A percentile compares a stretch with the other conserved stretches of the same genome.
phyloP scores from a whole-genome alignment of 2,888 invertebrate genomes.

The Caenorhabditis sp. region DNA sequence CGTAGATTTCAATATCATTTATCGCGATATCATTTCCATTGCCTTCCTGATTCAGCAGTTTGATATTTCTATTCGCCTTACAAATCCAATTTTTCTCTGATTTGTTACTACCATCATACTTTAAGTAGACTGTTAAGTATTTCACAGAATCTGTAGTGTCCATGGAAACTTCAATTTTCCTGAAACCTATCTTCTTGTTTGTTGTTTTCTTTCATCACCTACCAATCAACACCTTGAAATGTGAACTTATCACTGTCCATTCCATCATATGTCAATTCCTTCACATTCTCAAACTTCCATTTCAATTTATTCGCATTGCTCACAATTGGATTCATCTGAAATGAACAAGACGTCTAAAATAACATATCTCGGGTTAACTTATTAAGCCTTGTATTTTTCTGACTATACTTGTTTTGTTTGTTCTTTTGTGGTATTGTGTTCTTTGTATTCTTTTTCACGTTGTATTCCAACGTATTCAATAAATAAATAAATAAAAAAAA shows the following conservation, averaged over 20 bases:
- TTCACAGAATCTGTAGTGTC: not conserved
- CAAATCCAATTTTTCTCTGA: not conserved
- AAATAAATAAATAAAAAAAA: no score
- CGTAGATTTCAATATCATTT: not conserved
- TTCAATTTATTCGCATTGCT: not conserved
- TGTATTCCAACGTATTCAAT: no score
- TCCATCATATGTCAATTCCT: not conserved
- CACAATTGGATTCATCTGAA: not conserved
- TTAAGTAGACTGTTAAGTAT: not conserved
- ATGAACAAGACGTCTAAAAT: slow-evolving; percentile 8
- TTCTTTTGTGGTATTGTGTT: no score
- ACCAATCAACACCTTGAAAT: not conserved
- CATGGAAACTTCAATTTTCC: not conserved
- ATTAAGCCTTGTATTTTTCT: no score
- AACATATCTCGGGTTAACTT: no score
- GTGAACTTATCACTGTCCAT: not conserved
- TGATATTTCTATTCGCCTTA: not conserved
- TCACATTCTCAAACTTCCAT: not conserved
- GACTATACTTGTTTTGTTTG: no score
- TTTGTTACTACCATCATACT: not conserved
- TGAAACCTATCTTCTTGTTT: not conserved
- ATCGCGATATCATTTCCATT: not conserved
- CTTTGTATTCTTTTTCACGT: no score
- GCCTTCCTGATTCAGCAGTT: not conserved
- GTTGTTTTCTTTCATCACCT: not conserved